Conservation (phyloP, 1,140 invertebrate species). For the Pseudachorutes palmiensis region DNA sequence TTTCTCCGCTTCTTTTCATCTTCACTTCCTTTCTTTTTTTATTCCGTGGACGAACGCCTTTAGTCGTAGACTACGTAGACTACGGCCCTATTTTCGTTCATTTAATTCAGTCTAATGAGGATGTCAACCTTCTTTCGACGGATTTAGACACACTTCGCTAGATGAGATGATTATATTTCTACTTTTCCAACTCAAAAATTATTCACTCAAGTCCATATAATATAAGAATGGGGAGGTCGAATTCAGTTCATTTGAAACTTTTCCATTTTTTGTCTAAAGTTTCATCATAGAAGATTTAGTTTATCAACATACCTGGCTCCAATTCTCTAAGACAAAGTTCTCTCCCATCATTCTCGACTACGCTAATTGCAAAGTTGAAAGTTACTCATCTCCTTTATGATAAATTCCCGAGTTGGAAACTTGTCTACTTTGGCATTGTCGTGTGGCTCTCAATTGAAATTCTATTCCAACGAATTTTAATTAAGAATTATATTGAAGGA, state of each 20-base stretch:
- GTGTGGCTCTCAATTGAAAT: neutral
- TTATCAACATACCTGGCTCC: no score
- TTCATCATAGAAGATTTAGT: no score
- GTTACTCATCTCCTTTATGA: neutral
- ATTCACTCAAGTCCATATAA: neutral
- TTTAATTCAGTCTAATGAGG: conserved; percentile 4
- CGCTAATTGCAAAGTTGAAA: no score
- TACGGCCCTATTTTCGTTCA: neutral
- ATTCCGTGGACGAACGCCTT: neutral
- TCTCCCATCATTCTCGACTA: no score
- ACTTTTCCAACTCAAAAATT: neutral
- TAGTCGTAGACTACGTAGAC: no score
- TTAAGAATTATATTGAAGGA: conserved; percentile 6
- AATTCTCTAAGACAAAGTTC: no score
- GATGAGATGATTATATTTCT: neutral
- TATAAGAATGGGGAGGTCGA: neutral
- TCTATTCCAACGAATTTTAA: neutral
- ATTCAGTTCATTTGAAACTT: neutral
- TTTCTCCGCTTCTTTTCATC: conserved; percentile 8
- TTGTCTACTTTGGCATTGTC: neutral
- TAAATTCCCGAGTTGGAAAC: neutral
- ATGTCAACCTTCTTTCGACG: conserved; percentile 1
- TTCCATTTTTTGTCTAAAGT: neutral
- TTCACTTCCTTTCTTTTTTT: neutral
- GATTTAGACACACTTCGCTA: neutral